phyloP scores from a whole-genome alignment of 2,113 vertebrate genomes.

The Tachysurus vachellii region DNA sequence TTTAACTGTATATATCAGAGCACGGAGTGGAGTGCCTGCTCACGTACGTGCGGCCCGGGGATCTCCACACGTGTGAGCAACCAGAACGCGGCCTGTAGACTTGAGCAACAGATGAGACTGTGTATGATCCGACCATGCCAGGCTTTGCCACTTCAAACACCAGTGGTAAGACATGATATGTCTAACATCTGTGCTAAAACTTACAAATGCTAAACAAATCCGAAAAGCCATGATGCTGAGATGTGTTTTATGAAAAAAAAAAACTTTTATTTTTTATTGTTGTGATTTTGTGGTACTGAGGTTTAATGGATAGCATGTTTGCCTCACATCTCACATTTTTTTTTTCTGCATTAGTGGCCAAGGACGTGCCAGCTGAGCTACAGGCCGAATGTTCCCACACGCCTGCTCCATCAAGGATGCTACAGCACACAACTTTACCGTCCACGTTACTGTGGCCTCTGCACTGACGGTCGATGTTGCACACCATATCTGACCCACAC shows the following conservation, averaged over 20 bases:
- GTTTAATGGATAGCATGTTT: too few relatives aligned
- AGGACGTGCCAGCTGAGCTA: constrained; percentile 67
- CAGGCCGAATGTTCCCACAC: constrained; percentile 57
- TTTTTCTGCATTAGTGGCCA: constrained; percentile 56
- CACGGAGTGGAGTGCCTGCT: constrained; percentile 88
- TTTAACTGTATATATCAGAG: constrained; percentile 76
- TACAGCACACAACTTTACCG: constrained; percentile 61
- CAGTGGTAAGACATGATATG: constrained; percentile 60
- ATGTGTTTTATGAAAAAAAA: not conserved
- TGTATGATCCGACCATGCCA: constrained; percentile 81
- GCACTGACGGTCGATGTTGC: constrained; percentile 72
- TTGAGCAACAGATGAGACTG: constrained; percentile 82
- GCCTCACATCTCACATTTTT: not conserved
- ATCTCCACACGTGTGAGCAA: constrained; percentile 86
- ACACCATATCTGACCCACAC: constrained; percentile 69
- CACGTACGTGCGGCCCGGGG: constrained; percentile 83
- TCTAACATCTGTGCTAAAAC: not conserved
- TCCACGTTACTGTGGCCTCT: constrained; percentile 72
- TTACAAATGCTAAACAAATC: not conserved
- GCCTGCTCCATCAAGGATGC: constrained; percentile 70
- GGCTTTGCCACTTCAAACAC: constrained; percentile 1
- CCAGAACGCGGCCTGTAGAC: constrained; percentile 81
- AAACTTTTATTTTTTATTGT: not conserved
- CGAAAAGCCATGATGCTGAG: not conserved
- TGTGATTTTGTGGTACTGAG: not conserved